These are phyloP conservation scores for Tenthredo notha DNA, from an alignment of 2,888 invertebrate genomes.

Conservation along the genomic window DNA sequence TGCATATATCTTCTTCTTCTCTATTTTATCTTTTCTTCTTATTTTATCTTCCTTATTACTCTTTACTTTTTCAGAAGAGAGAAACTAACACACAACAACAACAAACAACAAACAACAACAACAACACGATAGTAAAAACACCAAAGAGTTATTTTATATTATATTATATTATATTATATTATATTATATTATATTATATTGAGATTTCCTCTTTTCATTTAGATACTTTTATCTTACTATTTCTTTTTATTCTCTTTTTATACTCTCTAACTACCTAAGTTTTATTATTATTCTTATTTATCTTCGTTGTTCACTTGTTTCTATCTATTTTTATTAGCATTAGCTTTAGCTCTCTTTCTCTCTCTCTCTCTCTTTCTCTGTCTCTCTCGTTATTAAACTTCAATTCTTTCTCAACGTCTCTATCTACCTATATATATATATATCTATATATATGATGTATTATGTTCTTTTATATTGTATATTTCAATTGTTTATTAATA, in stretches of 20 bases:
- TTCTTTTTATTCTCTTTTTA: neutral
- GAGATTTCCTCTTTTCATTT: neutral
- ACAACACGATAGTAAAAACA: constrained; percentile 26
- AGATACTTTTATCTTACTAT: neutral
- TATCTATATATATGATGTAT: neutral
- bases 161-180: constrained; percentile 24
- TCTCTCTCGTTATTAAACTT: neutral
- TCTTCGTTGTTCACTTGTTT: constrained; percentile 41
- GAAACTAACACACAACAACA: constrained; percentile 25
- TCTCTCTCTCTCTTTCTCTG: neutral
- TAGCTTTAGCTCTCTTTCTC: no score
- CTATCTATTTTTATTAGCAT: constrained; percentile 1
- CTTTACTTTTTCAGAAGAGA: neutral
- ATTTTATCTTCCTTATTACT: neutral
- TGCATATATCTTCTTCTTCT: neutral
- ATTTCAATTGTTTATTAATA: constrained; percentile 15
- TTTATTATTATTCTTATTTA: constrained; percentile 28
- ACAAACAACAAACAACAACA: constrained; percentile 2
- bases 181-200: constrained; percentile 20
- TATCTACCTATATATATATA: constrained; percentile 12
- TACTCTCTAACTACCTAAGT: neutral
- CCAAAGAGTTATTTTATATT: constrained; percentile 7
- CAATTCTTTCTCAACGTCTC: constrained; percentile 37
- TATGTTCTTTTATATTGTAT: constrained; percentile 2
- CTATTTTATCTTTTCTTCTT: neutral